Percentiles rank a stretch among this genome's conserved stretches.
phyloP scores from a whole-genome alignment of 2,113 vertebrate species.

The Petromus typicus region DNA sequence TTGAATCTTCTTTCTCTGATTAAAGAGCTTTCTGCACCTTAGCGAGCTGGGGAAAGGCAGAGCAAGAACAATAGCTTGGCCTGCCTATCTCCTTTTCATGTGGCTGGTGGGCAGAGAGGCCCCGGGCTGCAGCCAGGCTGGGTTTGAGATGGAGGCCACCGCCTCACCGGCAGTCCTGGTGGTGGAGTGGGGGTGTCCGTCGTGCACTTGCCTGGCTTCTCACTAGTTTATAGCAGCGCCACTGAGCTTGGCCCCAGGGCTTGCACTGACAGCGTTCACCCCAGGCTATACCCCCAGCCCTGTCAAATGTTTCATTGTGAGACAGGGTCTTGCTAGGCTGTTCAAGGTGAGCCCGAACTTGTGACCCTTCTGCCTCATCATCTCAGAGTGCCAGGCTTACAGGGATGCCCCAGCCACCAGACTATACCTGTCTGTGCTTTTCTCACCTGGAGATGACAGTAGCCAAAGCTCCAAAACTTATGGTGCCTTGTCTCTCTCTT shows the following conservation, averaged over 20 bases:
- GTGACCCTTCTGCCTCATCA: background rate
- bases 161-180: background rate
- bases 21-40: background rate
- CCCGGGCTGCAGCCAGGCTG: background rate
- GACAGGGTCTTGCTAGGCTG: background rate
- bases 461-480: background rate
- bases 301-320: background rate
- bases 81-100: background rate
- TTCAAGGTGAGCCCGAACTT: background rate
- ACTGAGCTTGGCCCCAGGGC: background rate
- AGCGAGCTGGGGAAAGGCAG: background rate
- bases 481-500: background rate
- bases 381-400: background rate
- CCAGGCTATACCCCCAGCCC: background rate
- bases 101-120: background rate
- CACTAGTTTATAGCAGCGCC: background rate
- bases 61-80: background rate
- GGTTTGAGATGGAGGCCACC: background rate
- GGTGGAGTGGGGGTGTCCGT: background rate
- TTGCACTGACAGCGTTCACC: background rate
- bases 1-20: conserved; percentile 9
- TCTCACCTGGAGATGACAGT: background rate
- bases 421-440: background rate
- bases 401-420: background rate
- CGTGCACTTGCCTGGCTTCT: too few species aligned